phyloP scores from a whole-genome alignment of 2,888 invertebrate species.

The Mellilla xanthometata region DNA sequence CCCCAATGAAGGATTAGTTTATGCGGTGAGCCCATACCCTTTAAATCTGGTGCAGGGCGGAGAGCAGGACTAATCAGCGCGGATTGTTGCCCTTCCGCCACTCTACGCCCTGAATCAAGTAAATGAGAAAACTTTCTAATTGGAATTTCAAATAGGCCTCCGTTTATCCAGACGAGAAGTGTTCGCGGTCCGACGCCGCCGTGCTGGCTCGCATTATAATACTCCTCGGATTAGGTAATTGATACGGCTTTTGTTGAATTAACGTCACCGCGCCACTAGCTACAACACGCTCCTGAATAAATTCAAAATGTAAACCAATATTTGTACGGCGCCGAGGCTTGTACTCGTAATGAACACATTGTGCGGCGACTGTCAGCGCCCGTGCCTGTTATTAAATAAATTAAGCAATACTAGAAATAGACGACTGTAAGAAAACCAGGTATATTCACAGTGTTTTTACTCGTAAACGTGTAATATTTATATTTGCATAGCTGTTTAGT shows the following conservation, averaged over 20 bases:
- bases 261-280: slow-evolving; percentile 20
- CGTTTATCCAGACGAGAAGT: slow-evolving; percentile 74
- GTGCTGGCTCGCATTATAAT: slow-evolving; percentile 59
- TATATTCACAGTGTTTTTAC: too few relatives aligned
- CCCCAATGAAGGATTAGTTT: slow-evolving; percentile 67
- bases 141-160: slow-evolving; percentile 80
- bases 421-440: too few relatives aligned
- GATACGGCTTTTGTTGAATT: slow-evolving; percentile 46
- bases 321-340: slow-evolving; percentile 5
- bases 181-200: slow-evolving; percentile 66
- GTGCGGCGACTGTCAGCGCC: slow-evolving; percentile 8
- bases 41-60: slow-evolving; percentile 70
- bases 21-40: slow-evolving; percentile 66
- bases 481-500: too few relatives aligned
- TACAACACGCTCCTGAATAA: slow-evolving; percentile 17
- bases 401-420: background rate
- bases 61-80: slow-evolving; percentile 74
- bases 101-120: slow-evolving; percentile 77
- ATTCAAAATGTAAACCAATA: slow-evolving; percentile 19
- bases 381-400: slow-evolving; percentile 6
- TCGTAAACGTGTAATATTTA: too few relatives aligned
- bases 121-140: slow-evolving; percentile 83
- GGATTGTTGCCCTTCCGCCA: slow-evolving; percentile 78
- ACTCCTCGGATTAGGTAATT: slow-evolving; percentile 52
- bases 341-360: slow-evolving; percentile 17